Evolutionary conservation across 2,888 invertebrate genomes (phyloP).

Genomic region (Protonemura montana): DNA sequence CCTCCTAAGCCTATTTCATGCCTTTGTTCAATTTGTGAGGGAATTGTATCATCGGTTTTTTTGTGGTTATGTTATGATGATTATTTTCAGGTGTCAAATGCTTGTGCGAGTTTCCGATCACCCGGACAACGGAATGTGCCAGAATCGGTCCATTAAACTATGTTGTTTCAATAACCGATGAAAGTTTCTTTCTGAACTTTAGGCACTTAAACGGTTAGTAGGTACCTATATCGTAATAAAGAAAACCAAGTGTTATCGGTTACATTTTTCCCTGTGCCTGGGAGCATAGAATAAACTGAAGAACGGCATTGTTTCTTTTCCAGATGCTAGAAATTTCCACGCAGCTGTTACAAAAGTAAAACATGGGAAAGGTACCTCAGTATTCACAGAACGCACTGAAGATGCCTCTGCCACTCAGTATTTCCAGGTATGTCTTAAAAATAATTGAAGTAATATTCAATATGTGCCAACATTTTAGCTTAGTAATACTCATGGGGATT

Average conservation of each 20-base stretch:
- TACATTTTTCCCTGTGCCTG: too few relatives aligned
- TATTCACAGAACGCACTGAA: constrained; percentile 95
- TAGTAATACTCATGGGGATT: constrained; percentile 18
- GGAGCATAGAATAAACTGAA: background rate
- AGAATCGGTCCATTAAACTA: constrained; percentile 74
- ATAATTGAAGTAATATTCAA: background rate
- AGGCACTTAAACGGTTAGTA: constrained; percentile 52
- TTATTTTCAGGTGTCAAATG: constrained; percentile 52
- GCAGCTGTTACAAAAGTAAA: constrained; percentile 76
- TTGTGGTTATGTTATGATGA: background rate
- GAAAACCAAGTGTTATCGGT: too few relatives aligned
- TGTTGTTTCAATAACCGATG: constrained; percentile 76
- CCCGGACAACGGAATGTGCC: constrained; percentile 74
- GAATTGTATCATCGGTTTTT: background rate
- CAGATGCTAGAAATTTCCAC: constrained; percentile 79
- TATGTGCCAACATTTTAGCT: background rate
- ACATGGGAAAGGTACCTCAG: constrained; percentile 77
- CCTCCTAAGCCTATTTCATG: constrained; percentile 7
- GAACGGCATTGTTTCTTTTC: constrained; percentile 46
- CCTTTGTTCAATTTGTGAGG: background rate
- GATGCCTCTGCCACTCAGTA: constrained; percentile 98
- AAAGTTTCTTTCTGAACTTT: constrained; percentile 76
- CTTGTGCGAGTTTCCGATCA: constrained; percentile 74
- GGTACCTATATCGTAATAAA: too few relatives aligned
- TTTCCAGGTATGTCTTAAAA: constrained; percentile 71